Percentiles rank a stretch among this genome's conserved stretches.
phyloP scores from a whole-genome alignment of 2,797 vertebrate species.

The Champsocephalus gunnari region DNA sequence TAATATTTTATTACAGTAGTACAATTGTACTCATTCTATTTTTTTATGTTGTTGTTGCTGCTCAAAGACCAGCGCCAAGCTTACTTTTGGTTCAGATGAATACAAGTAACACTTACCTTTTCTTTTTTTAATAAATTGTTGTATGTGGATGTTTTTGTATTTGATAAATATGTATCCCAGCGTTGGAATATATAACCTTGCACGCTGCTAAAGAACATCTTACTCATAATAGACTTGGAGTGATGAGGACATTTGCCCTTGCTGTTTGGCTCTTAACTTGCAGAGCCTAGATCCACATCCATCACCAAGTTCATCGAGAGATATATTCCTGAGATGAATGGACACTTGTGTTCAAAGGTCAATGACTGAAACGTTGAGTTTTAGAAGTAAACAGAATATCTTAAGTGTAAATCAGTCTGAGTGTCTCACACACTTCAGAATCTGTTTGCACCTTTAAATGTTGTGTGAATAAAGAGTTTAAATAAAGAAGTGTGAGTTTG shows the following conservation, averaged over 20 bases:
- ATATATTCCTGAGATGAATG: conserved; percentile 31
- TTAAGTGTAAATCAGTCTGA: background rate
- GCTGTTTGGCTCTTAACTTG: conserved; percentile 22
- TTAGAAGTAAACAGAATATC: conserved; percentile 22
- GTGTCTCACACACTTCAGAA: conserved; percentile 17
- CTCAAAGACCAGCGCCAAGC: background rate
- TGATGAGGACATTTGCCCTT: background rate
- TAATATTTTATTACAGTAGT: background rate
- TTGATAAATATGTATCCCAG: background rate
- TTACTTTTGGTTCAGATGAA: background rate
- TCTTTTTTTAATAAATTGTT: no score
- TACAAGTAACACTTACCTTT: background rate
- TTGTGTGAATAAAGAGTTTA: conserved; percentile 23
- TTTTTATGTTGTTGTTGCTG: background rate
- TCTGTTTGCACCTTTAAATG: conserved; percentile 29
- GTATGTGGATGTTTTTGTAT: background rate
- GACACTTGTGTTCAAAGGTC: conserved; percentile 19
- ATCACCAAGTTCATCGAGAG: conserved; percentile 17
- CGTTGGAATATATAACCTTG: background rate
- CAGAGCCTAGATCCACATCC: conserved; percentile 8
- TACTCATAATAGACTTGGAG: background rate
- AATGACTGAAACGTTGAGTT: conserved; percentile 30
- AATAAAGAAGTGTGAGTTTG: conserved; percentile 24
- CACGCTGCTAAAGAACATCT: background rate
- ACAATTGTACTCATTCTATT: background rate